phyloP scores from a whole-genome alignment of 2,113 vertebrate species.

The Myiopsitta monachus region DNA sequence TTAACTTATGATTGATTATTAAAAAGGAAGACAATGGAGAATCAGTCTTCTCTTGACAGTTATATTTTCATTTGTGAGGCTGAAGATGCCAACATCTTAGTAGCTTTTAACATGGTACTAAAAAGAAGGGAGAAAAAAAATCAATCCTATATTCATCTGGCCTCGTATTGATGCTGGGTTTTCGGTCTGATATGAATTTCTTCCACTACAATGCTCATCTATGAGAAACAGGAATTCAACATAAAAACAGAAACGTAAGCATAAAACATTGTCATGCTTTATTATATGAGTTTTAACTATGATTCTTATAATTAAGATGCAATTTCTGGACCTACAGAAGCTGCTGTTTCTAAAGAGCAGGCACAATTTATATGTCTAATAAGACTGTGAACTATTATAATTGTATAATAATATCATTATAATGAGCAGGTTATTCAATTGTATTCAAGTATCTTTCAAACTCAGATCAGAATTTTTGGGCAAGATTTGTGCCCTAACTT shows the following conservation, averaged over 20 bases:
- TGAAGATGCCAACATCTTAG: not conserved
- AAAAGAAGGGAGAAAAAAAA: not conserved
- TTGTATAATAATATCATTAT: not conserved
- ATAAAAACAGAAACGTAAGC: not conserved
- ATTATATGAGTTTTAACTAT: not conserved
- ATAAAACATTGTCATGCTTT: not conserved
- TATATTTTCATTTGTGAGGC: not conserved
- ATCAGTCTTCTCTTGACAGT: not conserved
- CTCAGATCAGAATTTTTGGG: not conserved
- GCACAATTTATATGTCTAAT: not conserved
- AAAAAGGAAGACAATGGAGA: not conserved
- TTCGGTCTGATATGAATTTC: not conserved
- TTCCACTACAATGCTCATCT: not conserved
- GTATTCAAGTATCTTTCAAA: not conserved
- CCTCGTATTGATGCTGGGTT: not conserved
- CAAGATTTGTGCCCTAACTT: not conserved
- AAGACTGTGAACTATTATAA: not conserved
- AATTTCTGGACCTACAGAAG: not conserved
- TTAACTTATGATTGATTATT: not conserved
- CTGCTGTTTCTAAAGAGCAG: not conserved
- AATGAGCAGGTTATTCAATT: not conserved
- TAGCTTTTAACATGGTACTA: not conserved
- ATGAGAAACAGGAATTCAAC: not conserved
- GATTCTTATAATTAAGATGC: not conserved
- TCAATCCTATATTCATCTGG: not conserved